Percentiles rank a stretch among this genome's conserved stretches.
Evolutionary conservation across 2,888 invertebrate species (phyloP).

Genomic region (Leuctra nigra): DNA sequence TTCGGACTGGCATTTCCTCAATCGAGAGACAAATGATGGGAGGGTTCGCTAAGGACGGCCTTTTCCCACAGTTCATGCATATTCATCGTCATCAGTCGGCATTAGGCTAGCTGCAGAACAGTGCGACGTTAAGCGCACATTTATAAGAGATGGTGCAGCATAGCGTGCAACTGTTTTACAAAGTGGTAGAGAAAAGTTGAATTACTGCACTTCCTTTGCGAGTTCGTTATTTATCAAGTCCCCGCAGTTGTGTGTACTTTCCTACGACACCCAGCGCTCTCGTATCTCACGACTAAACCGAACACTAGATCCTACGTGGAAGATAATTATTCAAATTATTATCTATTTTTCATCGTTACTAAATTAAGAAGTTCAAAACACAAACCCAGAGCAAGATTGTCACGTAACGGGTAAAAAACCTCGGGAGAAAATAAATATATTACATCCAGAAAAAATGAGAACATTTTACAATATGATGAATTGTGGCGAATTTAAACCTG

Average conservation of each 20-base stretch:
- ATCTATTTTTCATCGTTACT: constrained; percentile 14
- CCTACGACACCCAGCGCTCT: neutral
- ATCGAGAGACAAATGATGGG: too few species aligned
- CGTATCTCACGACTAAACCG: constrained; percentile 11
- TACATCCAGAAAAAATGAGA: neutral
- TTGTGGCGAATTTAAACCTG: neutral
- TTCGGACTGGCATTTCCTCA: too few species aligned
- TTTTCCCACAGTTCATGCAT: too few species aligned
- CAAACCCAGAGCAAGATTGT: constrained; percentile 12
- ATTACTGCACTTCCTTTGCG: too few species aligned
- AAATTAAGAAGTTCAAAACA: constrained; percentile 16
- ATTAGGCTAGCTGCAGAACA: too few species aligned
- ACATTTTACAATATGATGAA: constrained; percentile 2
- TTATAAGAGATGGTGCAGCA: too few species aligned
- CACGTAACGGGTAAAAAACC: constrained; percentile 5
- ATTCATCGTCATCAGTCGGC: too few species aligned
- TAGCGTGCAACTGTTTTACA: too few species aligned
- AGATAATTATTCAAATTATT: constrained; percentile 15
- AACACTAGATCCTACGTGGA: constrained; percentile 12
- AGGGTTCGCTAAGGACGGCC: too few species aligned
- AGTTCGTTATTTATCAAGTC: neutral
- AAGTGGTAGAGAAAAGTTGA: too few species aligned
- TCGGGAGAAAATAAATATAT: constrained; percentile 14
- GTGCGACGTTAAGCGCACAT: too few species aligned
- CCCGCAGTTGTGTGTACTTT: neutral